Percentiles rank a stretch among this genome's conserved stretches.
Evolutionary conservation across 2,888 invertebrate species (phyloP).

Genomic region (Ornithoptera alexandrae): DNA sequence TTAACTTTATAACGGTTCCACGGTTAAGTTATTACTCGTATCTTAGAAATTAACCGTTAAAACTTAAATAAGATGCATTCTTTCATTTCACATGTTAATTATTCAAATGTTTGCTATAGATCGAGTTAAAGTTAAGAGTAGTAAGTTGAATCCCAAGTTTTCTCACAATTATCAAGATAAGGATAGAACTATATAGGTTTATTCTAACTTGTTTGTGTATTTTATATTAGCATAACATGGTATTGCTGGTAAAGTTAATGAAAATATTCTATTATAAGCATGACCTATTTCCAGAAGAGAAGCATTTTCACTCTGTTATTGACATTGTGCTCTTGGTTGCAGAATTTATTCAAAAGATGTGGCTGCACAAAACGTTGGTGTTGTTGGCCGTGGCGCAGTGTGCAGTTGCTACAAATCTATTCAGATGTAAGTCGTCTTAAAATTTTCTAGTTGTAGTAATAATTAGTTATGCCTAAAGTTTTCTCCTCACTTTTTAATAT

Average conservation of each 20-base stretch:
- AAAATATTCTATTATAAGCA: neutral
- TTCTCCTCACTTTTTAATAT: neutral
- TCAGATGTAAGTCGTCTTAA: constrained; percentile 52
- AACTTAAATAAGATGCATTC: neutral
- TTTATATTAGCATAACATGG: too few species aligned
- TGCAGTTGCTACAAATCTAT: constrained; percentile 42
- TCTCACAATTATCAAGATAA: too few species aligned
- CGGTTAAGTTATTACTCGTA: constrained; percentile 9
- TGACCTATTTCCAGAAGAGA: neutral
- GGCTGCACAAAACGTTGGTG: constrained; percentile 49
- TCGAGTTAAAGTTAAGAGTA: neutral
- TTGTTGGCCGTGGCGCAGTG: constrained; percentile 48
- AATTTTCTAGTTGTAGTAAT: neutral
- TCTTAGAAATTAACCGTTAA: neutral
- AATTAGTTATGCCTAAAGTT: neutral
- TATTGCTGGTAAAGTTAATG: too few species aligned
- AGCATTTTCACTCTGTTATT: neutral
- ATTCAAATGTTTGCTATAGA: neutral
- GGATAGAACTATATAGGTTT: too few species aligned
- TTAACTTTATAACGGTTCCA: constrained; percentile 5
- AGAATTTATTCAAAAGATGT: constrained; percentile 54
- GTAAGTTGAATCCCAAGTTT: neutral
- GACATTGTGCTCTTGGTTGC: constrained; percentile 45
- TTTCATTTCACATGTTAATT: neutral
- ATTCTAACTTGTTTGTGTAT: too few species aligned